Conservation (phyloP, 2,888 invertebrate genomes). For the Mesochorus sp. region DNA sequence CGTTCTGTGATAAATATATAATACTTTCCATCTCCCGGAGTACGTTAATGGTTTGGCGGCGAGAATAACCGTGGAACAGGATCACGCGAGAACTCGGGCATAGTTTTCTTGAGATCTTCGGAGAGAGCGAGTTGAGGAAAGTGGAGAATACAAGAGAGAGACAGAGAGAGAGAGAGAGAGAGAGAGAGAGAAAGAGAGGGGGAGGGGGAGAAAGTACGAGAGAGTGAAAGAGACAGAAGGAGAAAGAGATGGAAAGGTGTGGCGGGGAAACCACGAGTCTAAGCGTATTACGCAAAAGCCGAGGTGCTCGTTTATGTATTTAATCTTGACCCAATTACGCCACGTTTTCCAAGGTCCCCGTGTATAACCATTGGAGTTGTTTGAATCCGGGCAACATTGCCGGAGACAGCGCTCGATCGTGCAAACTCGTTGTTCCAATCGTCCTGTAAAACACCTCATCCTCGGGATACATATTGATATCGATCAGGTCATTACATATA, state of each 20-base stretch:
- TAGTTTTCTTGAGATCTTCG: background rate
- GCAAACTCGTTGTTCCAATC: background rate
- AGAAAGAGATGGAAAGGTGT: slow-evolving; percentile 5
- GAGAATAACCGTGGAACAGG: background rate
- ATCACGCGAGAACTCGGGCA: slow-evolving; percentile 21
- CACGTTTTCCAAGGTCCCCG: slow-evolving; percentile 43
- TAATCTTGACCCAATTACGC: slow-evolving; percentile 63
- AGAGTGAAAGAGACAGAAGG: slow-evolving; percentile 2
- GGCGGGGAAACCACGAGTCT: slow-evolving; percentile 35
- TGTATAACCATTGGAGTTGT: slow-evolving; percentile 44
- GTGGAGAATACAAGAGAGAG: slow-evolving; percentile 1
- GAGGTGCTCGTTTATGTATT: slow-evolving; percentile 55
- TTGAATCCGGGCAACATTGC: background rate
- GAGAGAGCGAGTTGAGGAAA: background rate
- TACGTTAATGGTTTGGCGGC: slow-evolving; percentile 20
- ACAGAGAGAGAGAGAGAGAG: background rate
- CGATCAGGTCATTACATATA: background rate
- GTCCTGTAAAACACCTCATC: slow-evolving; percentile 12
- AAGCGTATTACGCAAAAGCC: slow-evolving; percentile 55
- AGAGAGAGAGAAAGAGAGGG: slow-evolving; percentile 6
- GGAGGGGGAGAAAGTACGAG: background rate
- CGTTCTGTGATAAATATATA: background rate
- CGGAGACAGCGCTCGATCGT: background rate
- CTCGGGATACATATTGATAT: background rate
- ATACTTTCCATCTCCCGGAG: slow-evolving; percentile 3